Base-by-base conservation (phyloP, 2,113 vertebrate species). In the Lepus europaeus region DNA sequence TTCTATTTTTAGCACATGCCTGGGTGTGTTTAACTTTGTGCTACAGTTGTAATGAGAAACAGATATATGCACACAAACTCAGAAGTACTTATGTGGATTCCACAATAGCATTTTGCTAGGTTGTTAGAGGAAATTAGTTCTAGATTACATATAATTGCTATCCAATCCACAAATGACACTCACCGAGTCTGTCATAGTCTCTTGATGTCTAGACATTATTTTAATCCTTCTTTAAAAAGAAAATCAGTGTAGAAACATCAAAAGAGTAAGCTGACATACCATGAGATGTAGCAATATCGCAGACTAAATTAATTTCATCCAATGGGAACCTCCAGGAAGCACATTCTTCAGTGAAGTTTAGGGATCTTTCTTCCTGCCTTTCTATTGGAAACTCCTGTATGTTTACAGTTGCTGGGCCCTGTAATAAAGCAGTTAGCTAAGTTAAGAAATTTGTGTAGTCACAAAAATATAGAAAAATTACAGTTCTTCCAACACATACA, bases 281-380 rank as follows among this genome's bases (percentile, higher is more conserved):
- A 74, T 98, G 98, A 93, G 98, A 98, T 96, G 98, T 98, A 29
- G 97, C 97, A 95, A 99, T 97, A 56, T 99, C 99, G 0, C 99
- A 99, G 97, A 99, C 96, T 5, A 99, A 97, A 97, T 99, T 99
- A 91, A 99, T 97, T 98, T 99, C 99, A 70, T 98, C 98, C 97
- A 99, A 95, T 73, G 99, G 99, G 92, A 99, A 97, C 9, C 98
- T 99, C 99, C 99, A 99, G 96, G 98, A 99, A 17, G 98, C 98
- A 27, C 98, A 98, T 94, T 99, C 99, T 96, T 99, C 99, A 1
- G 98, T 99, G 96, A 99, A 99, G 90, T 97, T 99, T 95, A 99
- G 92, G 10, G 99, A 98, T 87, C 99, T 98, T 77, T 98, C 98
- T 96, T 99, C 99, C 61, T 98, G 98, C 49, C 99, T 98, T 95